Evolutionary conservation across 1,140 invertebrate genomes (phyloP).

Genomic region (Ceratina japonica): DNA sequence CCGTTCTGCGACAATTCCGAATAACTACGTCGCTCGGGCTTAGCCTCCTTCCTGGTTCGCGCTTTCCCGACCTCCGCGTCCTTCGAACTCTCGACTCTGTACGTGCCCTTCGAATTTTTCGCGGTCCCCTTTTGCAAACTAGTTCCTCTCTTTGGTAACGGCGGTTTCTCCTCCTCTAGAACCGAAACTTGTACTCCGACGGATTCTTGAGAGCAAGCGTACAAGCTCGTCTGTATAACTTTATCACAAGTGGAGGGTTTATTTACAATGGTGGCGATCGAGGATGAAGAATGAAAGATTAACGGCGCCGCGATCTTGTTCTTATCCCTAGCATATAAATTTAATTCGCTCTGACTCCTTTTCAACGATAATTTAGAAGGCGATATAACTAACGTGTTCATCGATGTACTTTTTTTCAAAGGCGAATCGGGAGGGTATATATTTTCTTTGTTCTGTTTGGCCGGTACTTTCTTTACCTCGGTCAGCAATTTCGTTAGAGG

Average conservation of each 20-base stretch:
- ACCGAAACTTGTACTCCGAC: constrained; percentile 74
- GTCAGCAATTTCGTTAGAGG: constrained; percentile 57
- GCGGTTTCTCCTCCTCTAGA: constrained; percentile 69
- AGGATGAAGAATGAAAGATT: constrained; percentile 76
- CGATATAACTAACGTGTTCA: constrained; percentile 68
- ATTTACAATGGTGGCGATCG: constrained; percentile 76
- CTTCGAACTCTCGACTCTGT: constrained; percentile 58
- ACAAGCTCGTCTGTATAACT: constrained; percentile 73
- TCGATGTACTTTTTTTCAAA: constrained; percentile 74
- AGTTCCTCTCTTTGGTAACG: constrained; percentile 67
- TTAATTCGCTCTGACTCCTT: constrained; percentile 76
- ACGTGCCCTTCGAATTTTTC: constrained; percentile 70
- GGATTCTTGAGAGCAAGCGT: constrained; percentile 65
- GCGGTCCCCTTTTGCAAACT: constrained; percentile 71
- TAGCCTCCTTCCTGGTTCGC: constrained; percentile 16
- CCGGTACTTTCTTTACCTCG: constrained; percentile 26
- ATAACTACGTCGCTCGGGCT: constrained; percentile 42
- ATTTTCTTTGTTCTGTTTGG: constrained; percentile 41
- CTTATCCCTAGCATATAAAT: constrained; percentile 68
- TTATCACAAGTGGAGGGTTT: constrained; percentile 75
- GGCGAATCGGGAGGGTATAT: constrained; percentile 9
- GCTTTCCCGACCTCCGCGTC: constrained; percentile 10
- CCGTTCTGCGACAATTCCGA: constrained; percentile 65
- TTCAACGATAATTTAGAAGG: constrained; percentile 62
- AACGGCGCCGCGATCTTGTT: constrained; percentile 54